These are phyloP conservation scores for Eretmochelys imbricata DNA, from an alignment of 2,113 vertebrate species.

Conservation along the genomic window DNA sequence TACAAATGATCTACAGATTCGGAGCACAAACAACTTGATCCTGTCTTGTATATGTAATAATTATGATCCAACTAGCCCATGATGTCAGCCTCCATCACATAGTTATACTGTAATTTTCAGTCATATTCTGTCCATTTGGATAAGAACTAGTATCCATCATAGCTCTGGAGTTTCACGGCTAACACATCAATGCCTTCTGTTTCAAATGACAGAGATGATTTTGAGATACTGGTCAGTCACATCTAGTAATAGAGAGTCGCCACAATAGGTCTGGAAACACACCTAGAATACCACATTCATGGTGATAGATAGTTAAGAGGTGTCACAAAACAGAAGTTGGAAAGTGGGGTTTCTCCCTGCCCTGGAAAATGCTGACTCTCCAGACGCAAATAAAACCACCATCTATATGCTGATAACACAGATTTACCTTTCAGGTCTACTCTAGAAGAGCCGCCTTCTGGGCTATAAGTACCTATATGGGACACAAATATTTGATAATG, in stretches of 20 bases:
- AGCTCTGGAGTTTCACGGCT: neutral
- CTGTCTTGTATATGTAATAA: no score
- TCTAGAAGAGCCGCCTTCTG: no score
- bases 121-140: neutral
- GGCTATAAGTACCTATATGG: no score
- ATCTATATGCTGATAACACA: no score
- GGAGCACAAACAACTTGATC: neutral
- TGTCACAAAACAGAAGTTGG: rapidly evolving
- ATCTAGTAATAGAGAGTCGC: neutral
- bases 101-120: neutral
- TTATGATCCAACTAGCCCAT: no score
- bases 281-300: neutral
- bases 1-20: neutral
- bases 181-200: rapidly evolving
- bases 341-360: no score
- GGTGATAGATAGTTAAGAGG: neutral
- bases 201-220: neutral
- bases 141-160: neutral
- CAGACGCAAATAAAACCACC: neutral
- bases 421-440: no score
- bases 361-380: neutral
- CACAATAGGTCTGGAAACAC: neutral
- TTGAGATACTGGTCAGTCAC: neutral
- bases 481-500: no score
- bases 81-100: no score